phyloP scores from a whole-genome alignment of 2,113 vertebrate species.

The Rhea americana region DNA sequence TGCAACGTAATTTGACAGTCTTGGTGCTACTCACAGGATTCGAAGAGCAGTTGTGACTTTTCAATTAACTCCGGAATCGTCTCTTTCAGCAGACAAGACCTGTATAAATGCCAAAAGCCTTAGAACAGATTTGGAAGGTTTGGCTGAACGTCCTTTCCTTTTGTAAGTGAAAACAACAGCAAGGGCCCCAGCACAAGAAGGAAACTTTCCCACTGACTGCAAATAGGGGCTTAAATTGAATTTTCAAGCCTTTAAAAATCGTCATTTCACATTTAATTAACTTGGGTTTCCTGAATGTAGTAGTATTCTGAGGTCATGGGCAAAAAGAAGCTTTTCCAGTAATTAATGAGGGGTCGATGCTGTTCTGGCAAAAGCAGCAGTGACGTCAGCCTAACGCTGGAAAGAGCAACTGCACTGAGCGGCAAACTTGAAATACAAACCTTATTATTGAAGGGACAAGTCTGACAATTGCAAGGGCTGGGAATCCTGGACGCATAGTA shows the following conservation, averaged over 20 bases:
- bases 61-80: slow-evolving; percentile 45
- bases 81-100: slow-evolving; percentile 40
- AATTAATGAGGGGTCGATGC: slow-evolving; percentile 62
- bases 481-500: neutral
- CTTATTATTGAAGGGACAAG: slow-evolving; percentile 6
- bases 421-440: slow-evolving; percentile 33
- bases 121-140: slow-evolving; percentile 35
- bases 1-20: neutral
- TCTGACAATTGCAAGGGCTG: slow-evolving; percentile 1
- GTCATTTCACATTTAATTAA: slow-evolving; percentile 61
- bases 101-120: slow-evolving; percentile 28
- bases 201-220: slow-evolving; percentile 60
- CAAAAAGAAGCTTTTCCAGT: slow-evolving; percentile 65
- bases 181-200: neutral
- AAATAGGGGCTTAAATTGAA: slow-evolving; percentile 41
- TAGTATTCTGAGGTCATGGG: slow-evolving; percentile 60
- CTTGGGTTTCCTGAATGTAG: slow-evolving; percentile 43
- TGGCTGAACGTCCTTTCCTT: slow-evolving; percentile 53
- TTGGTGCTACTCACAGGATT: neutral
- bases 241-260: slow-evolving; percentile 60
- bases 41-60: slow-evolving; percentile 56
- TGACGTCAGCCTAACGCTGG: slow-evolving; percentile 34
- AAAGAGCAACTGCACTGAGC: neutral
- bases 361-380: slow-evolving; percentile 62
- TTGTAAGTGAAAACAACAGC: slow-evolving; percentile 54